phyloP scores from a whole-genome alignment of 2,888 invertebrate genomes.

The Dynastes maya region DNA sequence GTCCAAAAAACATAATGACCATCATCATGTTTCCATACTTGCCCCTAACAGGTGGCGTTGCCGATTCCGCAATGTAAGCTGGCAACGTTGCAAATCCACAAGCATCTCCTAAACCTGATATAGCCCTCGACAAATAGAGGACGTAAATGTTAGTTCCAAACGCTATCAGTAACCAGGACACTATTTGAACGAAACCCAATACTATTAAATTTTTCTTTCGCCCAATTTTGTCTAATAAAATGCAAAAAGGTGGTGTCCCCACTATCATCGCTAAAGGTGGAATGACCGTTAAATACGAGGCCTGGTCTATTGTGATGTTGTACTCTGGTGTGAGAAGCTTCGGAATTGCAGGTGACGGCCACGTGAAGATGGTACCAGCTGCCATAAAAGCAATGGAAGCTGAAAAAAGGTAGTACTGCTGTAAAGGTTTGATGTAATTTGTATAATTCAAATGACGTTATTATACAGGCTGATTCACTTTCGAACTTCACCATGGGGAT shows the following conservation, averaged over 20 bases:
- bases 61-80: conserved; percentile 63
- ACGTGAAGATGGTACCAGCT: conserved; percentile 60
- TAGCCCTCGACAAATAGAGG: conserved; percentile 62
- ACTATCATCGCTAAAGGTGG: conserved; percentile 61
- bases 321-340: conserved; percentile 59
- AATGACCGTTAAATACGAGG: conserved; percentile 64
- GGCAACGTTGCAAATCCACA: conserved; percentile 62
- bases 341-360: conserved; percentile 66
- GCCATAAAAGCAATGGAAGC: conserved; percentile 54
- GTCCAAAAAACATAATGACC: conserved; percentile 61
- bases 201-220: conserved; percentile 62
- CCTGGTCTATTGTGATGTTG: conserved; percentile 63
- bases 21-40: conserved; percentile 63
- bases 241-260: conserved; percentile 59
- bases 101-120: conserved; percentile 62
- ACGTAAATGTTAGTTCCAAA: conserved; percentile 59
- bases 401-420: background rate
- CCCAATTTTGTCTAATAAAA: conserved; percentile 61
- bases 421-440: background rate
- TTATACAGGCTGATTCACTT: too few species aligned
- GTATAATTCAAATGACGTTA: too few species aligned
- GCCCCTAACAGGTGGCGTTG: conserved; percentile 62
- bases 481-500: too few species aligned
- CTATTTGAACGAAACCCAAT: conserved; percentile 61
- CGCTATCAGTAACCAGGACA: conserved; percentile 60